Conservation (phyloP, 2,113 vertebrate species). For the Agapornis roseicollis region DNA sequence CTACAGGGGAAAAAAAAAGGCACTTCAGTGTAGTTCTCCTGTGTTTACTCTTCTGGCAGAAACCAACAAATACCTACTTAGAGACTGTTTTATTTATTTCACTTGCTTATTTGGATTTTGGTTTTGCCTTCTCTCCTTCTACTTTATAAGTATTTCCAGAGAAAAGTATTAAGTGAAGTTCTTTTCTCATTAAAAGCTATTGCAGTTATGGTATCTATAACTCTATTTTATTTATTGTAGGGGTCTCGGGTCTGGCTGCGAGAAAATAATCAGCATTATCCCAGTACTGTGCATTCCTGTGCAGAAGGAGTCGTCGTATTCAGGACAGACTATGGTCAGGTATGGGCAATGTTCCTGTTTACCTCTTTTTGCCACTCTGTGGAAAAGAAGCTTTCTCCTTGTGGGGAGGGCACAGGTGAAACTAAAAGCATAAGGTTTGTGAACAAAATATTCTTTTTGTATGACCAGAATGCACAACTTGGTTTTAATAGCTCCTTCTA, state of each 20-base stretch:
- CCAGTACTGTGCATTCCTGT: conserved; percentile 91
- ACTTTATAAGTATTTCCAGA: background rate
- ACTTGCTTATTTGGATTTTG: background rate
- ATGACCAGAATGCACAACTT: background rate
- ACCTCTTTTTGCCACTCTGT: background rate
- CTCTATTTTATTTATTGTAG: conserved; percentile 70
- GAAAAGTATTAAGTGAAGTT: background rate
- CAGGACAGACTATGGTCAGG: conserved; percentile 90
- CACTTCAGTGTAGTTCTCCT: background rate
- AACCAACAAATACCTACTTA: background rate
- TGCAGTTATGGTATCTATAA: background rate
- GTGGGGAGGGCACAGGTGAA: background rate
- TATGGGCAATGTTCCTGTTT: conserved; percentile 19
- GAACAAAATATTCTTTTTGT: background rate
- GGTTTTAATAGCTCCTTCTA: background rate
- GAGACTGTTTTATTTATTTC: background rate
- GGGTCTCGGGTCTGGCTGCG: conserved; percentile 91
- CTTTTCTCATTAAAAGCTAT: background rate
- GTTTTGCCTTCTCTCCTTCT: background rate
- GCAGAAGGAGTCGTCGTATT: conserved; percentile 88
- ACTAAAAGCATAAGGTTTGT: background rate
- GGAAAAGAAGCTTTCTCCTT: background rate
- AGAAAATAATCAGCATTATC: conserved; percentile 90
- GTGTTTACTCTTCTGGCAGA: background rate
- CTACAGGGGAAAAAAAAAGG: background rate